Evolutionary conservation across 1,140 invertebrate genomes (phyloP), one percentile per base, ranked within the genome.

Genomic region (Polypedilum vanderplanki): DNA sequence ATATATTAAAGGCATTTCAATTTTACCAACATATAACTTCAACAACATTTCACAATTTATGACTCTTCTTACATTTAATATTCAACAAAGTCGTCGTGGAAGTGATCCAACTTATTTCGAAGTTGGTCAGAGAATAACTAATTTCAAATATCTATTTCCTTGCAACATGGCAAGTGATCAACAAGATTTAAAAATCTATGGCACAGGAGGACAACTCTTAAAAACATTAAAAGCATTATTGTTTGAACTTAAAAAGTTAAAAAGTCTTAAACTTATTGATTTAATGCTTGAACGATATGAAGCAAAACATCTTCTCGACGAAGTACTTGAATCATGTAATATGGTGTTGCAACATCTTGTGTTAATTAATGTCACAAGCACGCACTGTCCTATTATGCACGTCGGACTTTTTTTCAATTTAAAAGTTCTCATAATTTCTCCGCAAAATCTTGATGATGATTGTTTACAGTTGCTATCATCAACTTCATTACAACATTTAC

Each of bases 11-110:
- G 86, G 84, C 10, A 80, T 95, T 4, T 85, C 90, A 10, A 89
- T 95, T 75, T 85, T 87, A 17, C 92, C 92, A 0, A 91, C 91
- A 85, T 84, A 87, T 24, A 93, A 93, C 81, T 93, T 94, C 77
- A 91, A 91, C 78, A 94, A 94, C 80, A 84, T 94, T 3, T 94
- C 90, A 78, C 91, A 94, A 81, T 94, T 94, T 78, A 92, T 93
- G 88, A 91, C 90, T 41, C 88, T 93, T 85, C 80, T 70, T 4
- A 70, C 65, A 0, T 70, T 70, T 5, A 70, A 70, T 70, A 70
- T 70, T 20, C 65, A 70, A 70, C 80, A 83, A 76, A 76, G 77
- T 5, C 73, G 76, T 8, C 76, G 77, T 9, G 75, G 75, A 1
- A 73, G 80, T 0, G 80, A 83, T 12, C 76, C 80, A n/a, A 80